Base-by-base conservation (phyloP, 92 coral and sea anemone species). In the Plumapathes pennacea region DNA sequence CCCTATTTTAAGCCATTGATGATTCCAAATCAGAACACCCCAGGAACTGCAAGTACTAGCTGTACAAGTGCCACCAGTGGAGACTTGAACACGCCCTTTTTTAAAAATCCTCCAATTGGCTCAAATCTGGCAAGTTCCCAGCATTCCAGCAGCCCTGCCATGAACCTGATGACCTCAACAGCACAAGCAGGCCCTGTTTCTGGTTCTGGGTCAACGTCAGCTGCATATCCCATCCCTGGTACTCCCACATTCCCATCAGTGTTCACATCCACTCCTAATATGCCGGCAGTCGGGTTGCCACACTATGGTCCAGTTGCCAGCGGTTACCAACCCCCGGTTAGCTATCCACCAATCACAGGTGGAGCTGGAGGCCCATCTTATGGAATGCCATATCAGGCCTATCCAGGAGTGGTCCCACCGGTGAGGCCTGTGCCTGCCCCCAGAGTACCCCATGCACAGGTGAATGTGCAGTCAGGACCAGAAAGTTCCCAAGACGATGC, bases 401-500 rank as follows among this genome's bases (percentile, higher is more conserved):
- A 36, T 36, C 40, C n/a, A 36, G 9, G 9, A 36, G n/a, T 8
- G n/a, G 8, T 36, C 9, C 40, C 8, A n/a, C 40, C 8, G n/a
- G 40, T 36, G 9, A 8, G 9, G 8, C n/a, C n/a, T n/a, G n/a
- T n/a, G n/a, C n/a, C n/a, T n/a, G n/a, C n/a, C n/a, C n/a, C n/a
- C n/a, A n/a, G n/a, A n/a, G n/a, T n/a, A n/a, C n/a, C n/a, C n/a
- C n/a, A n/a, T n/a, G n/a, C n/a, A n/a, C n/a, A n/a, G n/a, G n/a
- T n/a, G n/a, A n/a, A n/a, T n/a, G n/a, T n/a, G n/a, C n/a, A n/a
- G n/a, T n/a, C n/a, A n/a, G n/a, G n/a, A n/a, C n/a, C n/a, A n/a
- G n/a, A 67, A 9, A 50, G 52, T 12, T 50, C 46, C 22, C 37
- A 51, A 10, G 60, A 20, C n/a, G 83, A 68, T 22, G 62, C 54